Conservation (phyloP, 2,113 vertebrate genomes). For the human region GRCh38 chr2:101962001-101962500, state of each 20-base stretch:
- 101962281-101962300: background rate
- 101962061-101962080: background rate
- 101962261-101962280: background rate
- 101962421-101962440: fast-evolving
- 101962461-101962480: fast-evolving
- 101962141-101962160: background rate
- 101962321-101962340: fast-evolving
- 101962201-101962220: fast-evolving
- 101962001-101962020: background rate
- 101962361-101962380: too few species aligned
- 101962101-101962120: too few species aligned
- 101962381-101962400: fast-evolving
- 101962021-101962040: too few species aligned
- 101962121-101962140: background rate
- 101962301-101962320: background rate
- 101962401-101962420: background rate
- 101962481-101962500: background rate
- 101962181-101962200: background rate
- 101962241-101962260: background rate
- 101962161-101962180: too few species aligned
- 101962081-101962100: fast-evolving
- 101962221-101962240: too few species aligned
- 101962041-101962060: background rate
- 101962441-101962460: background rate
- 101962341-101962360: background rate